Evolutionary conservation across 2,888 invertebrate species (phyloP).

Genomic region (Diogma glabrata): DNA sequence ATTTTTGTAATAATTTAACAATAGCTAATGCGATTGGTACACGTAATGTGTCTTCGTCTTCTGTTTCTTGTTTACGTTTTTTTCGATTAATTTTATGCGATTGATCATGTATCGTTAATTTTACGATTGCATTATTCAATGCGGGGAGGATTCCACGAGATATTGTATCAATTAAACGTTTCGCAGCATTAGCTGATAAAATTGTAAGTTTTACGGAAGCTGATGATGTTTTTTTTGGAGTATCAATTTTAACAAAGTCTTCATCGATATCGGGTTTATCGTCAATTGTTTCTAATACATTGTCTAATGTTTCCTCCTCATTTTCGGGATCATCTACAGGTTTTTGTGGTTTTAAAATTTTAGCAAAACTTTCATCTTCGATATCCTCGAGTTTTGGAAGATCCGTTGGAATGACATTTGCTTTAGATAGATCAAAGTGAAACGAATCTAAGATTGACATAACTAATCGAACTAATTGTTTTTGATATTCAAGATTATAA

Average conservation of each 20-base stretch:
- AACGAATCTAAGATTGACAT: slow-evolving; percentile 78
- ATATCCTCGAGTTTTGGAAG: slow-evolving; percentile 18
- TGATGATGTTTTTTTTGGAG: slow-evolving; percentile 23
- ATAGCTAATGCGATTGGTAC: slow-evolving; percentile 89
- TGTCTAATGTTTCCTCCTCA: slow-evolving; percentile 29
- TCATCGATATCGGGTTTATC: slow-evolving; percentile 32
- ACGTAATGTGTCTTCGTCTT: slow-evolving; percentile 78
- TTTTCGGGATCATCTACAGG: slow-evolving; percentile 30
- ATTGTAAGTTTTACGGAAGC: slow-evolving; percentile 35
- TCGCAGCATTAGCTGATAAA: slow-evolving; percentile 60
- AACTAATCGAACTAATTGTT: slow-evolving; percentile 65
- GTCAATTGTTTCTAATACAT: slow-evolving; percentile 17
- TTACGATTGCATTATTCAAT: slow-evolving; percentile 58
- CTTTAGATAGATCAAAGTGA: slow-evolving; percentile 76
- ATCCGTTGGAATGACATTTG: slow-evolving; percentile 25
- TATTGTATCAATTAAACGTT: slow-evolving; percentile 59
- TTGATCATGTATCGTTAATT: slow-evolving; percentile 57
- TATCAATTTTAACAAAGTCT: slow-evolving; percentile 33
- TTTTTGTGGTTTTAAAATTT: slow-evolving; percentile 18
- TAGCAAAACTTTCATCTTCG: slow-evolving; percentile 29
- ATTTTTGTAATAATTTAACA: slow-evolving; percentile 77
- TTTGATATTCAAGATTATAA: slow-evolving; percentile 61
- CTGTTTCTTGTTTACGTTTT: slow-evolving; percentile 55
- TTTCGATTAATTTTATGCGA: slow-evolving; percentile 70
- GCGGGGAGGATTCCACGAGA: slow-evolving; percentile 65